Evolutionary conservation across 2,888 invertebrate genomes (phyloP), one percentile per base, ranked within the genome.

Genomic region (Unio delphinus): DNA sequence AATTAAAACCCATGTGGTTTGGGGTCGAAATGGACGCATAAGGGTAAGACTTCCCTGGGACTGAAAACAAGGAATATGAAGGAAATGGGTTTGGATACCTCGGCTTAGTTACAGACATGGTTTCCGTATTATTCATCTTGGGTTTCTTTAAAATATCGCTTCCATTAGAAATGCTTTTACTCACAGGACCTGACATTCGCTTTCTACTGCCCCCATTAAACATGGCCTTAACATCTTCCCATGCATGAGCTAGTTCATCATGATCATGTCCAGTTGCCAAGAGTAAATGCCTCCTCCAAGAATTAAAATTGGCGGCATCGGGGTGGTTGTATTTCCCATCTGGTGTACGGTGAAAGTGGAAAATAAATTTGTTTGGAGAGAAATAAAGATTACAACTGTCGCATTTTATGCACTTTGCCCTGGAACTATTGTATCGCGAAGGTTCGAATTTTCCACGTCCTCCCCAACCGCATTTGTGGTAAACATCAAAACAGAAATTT

Each of bases 181-280:
- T 58, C 8, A 69, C 71, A 4, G 62, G 64, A 11, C 84, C 75
- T 28, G 84, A 64, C 55, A 85, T 79, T 70, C 96, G 92, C 88
- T 96, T 96, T 67, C 97, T 92, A 1, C 95, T 96, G 0, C 98
- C 98, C 0, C 98, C 98, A 90, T 99, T 99, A 90, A 98, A 99
- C 98, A 98, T 98, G 4, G 98, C 98, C 86, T 98, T 98, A 0
- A 98, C 98, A 89, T 98, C 98, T 90, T 98, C 98, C 98, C 98
- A 98, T 0, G 97, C 96, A 83, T 91, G 89, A 11, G 86, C 80
- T 45, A 91, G 85, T 59, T 91, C 90, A 67, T 90, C 90, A 63
- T 75, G 72, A 23, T 84, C 84, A 55, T 73, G 69, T 17, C 95
- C 95, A 64, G 92, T 93, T 11, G 75, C 75, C 62, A 99, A 92